Base-by-base conservation (phyloP, 2,113 vertebrate genomes). In the Thermophis baileyi region DNA sequence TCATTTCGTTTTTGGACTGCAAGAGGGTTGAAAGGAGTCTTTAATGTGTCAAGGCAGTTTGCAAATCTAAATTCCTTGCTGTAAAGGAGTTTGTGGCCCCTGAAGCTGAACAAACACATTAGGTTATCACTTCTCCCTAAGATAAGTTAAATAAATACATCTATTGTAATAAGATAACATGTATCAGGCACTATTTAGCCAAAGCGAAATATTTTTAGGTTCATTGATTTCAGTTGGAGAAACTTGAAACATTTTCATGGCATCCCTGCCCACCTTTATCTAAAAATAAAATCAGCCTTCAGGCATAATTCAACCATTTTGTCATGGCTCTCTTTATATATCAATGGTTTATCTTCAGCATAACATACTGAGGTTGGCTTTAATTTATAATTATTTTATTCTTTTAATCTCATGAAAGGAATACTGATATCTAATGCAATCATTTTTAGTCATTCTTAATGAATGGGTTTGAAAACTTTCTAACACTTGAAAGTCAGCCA, bases 11-110 rank as follows among this genome's bases (percentile, higher is more conserved):
- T 87, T n/a, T 87, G 40, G 30, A 50, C 47, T 50, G 46, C 46
- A 50, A 47, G 44, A 87, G 46, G n/a, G 51, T 69, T n/a, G 46
- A 8, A 92, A 16, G 55, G 10, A 92, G 51, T 14, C 30, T n/a
- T 92, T 92, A 50, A 63, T 14, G 44, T 69, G 54, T 63, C 14
- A 88, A 92, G 92, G 87, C 91, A 91, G 89, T 40, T 93, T 53
- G 90, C 91, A 0, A 44, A 51, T 93, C 94, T 93, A 95, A 93
- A 50, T 91, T 46, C 24, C 92, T 94, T 96, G 46, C 69, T 95
- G 87, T 94, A 95, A 95, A 85, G 89, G 90, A 93, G 57, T 3
- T 2, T 12, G 89, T 14, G 93, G 46, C 30, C 86, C 69, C 55
- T 49, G 69, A 94, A 95, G 94, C 8, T 63, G 27, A 88, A 94